A percentile compares a stretch with the other conserved stretches of the same genome.
These are phyloP conservation scores for Apis cerana DNA, from an alignment of 1,140 invertebrate species.

Conservation along the genomic window DNA sequence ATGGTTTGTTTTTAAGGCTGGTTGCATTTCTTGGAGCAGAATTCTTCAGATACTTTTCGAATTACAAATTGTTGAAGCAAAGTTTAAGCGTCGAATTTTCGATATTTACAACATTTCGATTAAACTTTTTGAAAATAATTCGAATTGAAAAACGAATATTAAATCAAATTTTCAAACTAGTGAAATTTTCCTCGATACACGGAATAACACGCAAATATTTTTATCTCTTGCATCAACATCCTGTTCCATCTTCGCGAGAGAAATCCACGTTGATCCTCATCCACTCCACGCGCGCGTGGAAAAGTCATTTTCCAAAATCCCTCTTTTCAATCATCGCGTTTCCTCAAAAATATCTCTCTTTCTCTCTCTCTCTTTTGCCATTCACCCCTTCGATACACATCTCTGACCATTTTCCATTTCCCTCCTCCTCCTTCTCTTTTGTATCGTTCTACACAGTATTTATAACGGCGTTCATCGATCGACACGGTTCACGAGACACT, in stretches of 20 bases:
- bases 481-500: slow-evolving; percentile 11
- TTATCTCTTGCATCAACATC: not conserved
- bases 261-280: not conserved
- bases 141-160: too few species aligned
- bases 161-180: too few species aligned
- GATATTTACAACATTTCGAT: too few species aligned
- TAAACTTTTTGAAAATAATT: too few species aligned
- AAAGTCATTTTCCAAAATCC: not conserved
- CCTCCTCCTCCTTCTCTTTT: not conserved
- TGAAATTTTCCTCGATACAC: too few species aligned
- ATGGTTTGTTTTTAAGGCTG: too few species aligned
- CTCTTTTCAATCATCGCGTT: not conserved
- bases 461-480: slow-evolving; percentile 29
- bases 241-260: not conserved
- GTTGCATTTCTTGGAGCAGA: too few species aligned
- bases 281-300: not conserved
- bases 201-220: not conserved
- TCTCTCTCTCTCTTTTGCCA: not conserved
- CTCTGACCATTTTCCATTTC: slow-evolving; percentile 6
- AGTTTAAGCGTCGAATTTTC: too few species aligned
- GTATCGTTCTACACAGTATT: not conserved
- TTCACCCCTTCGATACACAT: not conserved
- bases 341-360: not conserved
- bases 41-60: too few species aligned
- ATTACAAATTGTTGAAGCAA: too few species aligned